Base-by-base conservation (phyloP, 2,888 invertebrate genomes). In the Drosophila prolongata region DNA sequence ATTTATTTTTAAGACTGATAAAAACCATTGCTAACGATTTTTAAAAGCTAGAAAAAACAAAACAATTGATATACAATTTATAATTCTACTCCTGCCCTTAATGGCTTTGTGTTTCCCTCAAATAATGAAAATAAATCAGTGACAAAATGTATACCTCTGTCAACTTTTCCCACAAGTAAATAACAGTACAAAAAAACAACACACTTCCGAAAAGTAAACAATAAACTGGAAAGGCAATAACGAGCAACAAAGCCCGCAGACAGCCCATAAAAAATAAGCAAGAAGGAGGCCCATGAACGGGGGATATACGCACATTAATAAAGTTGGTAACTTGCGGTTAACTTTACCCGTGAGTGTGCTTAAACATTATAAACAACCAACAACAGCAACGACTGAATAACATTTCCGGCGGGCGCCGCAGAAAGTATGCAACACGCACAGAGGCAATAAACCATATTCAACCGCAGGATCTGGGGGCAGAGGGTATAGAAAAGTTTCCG, bases 281-380 rank as follows among this genome's bases (percentile, higher is more conserved):
- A 50, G 55, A 49, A 62, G 55, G 24, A 67, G 60, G 60, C 49
- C 47, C 42, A 49, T 16, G 49, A 27, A 53, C 34, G 27, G 46
- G 47, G 59, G 42, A 57, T 58, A 69, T 65, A 71, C 69, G 78
- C 67, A 87, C 83, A 88, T 88, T 83, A 88, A 85, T 83, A 85
- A 85, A 85, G 77, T 86, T 83, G 80, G 65, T 72, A 83, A 86
- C 77, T 87, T 80, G 77, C 75, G 80, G 78, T 80, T 88, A 85
- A 85, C 79, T 85, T 85, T 78, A 80, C 85, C 88, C 85, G 84
- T 78, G 85, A 86, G 85, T 80, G 87, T 85, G 79, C 87, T 85
- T 88, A 78, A 78, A 59, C 77, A 88, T 86, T 88, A 76, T 88
- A 83, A 86, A 83, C 57, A 59, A 66, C 16, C 60, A 64, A 44